phyloP scores from a whole-genome alignment of 1,140 invertebrate species.

The Euschistus heros region DNA sequence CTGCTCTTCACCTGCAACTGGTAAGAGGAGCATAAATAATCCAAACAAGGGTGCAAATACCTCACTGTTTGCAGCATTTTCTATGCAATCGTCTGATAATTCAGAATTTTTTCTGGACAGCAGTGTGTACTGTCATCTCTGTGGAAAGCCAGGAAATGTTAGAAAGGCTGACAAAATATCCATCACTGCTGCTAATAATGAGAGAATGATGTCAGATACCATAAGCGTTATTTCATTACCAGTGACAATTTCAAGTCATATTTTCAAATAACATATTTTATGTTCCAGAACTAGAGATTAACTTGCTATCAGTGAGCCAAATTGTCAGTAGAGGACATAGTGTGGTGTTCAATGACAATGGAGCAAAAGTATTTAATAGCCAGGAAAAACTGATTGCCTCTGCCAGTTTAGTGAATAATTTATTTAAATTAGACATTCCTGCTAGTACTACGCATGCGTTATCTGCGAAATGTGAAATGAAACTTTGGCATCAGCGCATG shows the following conservation, averaged over 20 bases:
- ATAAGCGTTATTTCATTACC: neutral
- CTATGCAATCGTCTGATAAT: neutral
- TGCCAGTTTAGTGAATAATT: no score
- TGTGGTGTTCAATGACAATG: neutral
- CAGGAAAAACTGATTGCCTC: no score
- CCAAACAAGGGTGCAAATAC: no score
- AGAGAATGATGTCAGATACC: neutral
- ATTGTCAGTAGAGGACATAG: neutral
- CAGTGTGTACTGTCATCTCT: neutral
- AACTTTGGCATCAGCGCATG: no score
- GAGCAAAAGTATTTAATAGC: neutral
- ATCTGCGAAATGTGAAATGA: no score
- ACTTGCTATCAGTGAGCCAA: slow-evolving; percentile 7
- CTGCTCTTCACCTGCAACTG: no score
- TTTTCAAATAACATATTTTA: neutral
- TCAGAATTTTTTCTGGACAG: neutral
- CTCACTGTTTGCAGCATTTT: no score
- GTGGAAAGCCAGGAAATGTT: neutral
- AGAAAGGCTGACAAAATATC: neutral
- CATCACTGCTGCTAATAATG: neutral
- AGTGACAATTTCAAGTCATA: neutral
- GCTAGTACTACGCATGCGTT: no score
- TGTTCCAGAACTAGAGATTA: neutral
- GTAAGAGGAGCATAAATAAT: no score
- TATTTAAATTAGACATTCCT: no score